Conservation (phyloP, 2,888 invertebrate species). For the Oconnorella tubifera region DNA sequence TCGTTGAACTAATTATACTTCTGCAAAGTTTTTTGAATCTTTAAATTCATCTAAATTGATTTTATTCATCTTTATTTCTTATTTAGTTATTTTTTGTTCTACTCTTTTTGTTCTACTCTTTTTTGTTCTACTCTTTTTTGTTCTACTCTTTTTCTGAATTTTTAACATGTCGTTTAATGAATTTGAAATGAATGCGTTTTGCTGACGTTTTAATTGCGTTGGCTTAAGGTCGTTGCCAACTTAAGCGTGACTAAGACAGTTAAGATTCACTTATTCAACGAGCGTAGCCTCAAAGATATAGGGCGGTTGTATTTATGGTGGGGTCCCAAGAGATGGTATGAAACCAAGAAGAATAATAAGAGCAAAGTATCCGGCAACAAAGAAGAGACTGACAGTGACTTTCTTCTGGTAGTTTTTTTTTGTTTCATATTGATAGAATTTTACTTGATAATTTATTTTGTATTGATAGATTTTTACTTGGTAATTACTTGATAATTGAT, state of each 20-base stretch:
- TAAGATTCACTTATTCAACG: slow-evolving; percentile 46
- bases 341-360: not conserved
- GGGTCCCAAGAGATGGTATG: slow-evolving; percentile 35
- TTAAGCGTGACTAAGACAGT: slow-evolving; percentile 43
- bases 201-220: too few relatives aligned
- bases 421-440: not conserved
- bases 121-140: too few relatives aligned
- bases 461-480: not conserved
- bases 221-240: slow-evolving; percentile 46
- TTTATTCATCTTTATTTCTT: too few relatives aligned
- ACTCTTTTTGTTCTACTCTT: too few relatives aligned
- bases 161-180: too few relatives aligned
- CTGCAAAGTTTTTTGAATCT: too few relatives aligned
- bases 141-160: too few relatives aligned
- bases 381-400: not conserved
- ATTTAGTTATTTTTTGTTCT: too few relatives aligned
- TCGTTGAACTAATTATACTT: too few relatives aligned
- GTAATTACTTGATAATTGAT: too few relatives aligned
- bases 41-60: too few relatives aligned
- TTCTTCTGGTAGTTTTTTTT: not conserved
- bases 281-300: slow-evolving; percentile 40
- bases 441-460: not conserved
- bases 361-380: not conserved
- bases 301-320: slow-evolving; percentile 44
- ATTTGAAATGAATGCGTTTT: too few relatives aligned